phyloP scores from a whole-genome alignment of 2,113 vertebrate species.

The Hystrix cristata region DNA sequence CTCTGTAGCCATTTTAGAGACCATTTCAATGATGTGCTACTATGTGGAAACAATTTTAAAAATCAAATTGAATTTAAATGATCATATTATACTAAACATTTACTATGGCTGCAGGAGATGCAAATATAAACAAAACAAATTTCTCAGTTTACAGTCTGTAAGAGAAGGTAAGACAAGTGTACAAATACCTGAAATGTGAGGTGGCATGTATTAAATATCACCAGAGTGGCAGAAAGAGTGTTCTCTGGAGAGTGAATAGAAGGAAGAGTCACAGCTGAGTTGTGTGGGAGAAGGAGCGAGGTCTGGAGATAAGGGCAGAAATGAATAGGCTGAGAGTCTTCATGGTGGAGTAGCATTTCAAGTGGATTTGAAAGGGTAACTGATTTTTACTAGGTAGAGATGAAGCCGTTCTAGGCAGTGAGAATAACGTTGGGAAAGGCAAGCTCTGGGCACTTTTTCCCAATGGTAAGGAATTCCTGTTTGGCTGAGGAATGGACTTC shows the following conservation, averaged over 20 bases:
- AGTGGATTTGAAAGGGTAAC: neutral
- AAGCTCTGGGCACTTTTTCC: constrained; percentile 37
- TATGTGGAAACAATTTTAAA: constrained; percentile 47
- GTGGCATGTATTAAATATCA: neutral
- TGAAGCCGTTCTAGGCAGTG: neutral
- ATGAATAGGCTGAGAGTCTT: neutral
- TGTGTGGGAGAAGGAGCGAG: neutral
- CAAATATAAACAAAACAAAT: constrained; percentile 49
- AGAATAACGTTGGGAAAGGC: constrained; percentile 28
- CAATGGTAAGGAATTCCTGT: constrained; percentile 53
- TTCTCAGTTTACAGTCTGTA: neutral
- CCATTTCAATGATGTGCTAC: constrained; percentile 50
- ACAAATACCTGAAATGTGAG: neutral
- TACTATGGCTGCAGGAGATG: neutral
- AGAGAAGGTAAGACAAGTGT: neutral
- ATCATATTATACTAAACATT: constrained; percentile 42
- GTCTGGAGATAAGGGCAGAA: neutral
- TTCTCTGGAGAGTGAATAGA: neutral
- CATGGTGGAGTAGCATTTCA: neutral
- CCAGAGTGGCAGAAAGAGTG: neutral
- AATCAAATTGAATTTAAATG: constrained; percentile 44
- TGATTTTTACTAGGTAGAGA: constrained; percentile 34
- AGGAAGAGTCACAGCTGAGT: neutral
- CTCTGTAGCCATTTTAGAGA: constrained; percentile 55
- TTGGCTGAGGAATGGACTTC: constrained; percentile 72